Conservation (phyloP, 2,113 vertebrate species). For the Apteryx mantelli region DNA sequence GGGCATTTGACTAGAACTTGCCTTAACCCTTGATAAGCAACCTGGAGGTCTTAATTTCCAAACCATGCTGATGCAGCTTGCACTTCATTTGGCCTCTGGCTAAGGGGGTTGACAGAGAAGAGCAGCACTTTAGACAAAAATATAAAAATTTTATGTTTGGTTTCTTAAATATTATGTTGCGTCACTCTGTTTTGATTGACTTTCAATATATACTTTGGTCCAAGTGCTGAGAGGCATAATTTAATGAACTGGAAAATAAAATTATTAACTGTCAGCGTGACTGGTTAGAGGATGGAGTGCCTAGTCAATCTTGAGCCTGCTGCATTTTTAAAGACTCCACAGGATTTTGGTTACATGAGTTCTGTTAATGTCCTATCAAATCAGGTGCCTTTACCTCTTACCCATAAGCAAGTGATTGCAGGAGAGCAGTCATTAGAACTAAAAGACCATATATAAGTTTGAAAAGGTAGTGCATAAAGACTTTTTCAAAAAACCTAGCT, state of each 20-base stretch:
- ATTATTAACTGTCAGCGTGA: neutral
- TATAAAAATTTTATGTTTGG: neutral
- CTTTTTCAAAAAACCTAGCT: neutral
- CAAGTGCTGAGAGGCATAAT: neutral
- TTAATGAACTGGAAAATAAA: slow-evolving; percentile 36
- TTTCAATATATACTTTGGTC: neutral
- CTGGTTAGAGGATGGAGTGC: neutral
- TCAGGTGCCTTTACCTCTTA: neutral
- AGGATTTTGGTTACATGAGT: neutral
- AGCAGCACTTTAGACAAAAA: neutral
- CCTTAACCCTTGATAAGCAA: neutral
- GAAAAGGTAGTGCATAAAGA: neutral
- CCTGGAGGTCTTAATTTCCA: neutral
- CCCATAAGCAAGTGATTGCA: neutral
- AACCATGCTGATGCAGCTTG: neutral
- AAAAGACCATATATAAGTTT: neutral
- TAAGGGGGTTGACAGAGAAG: neutral
- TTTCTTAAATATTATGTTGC: neutral
- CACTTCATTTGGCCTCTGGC: neutral
- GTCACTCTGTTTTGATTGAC: neutral
- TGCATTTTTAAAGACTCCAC: neutral
- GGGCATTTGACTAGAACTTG: neutral
- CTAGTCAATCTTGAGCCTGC: neutral
- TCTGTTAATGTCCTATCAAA: neutral
- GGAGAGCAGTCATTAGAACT: neutral